Evolutionary conservation across 1,140 invertebrate genomes (phyloP).

Genomic region (Aphidius ervi): DNA sequence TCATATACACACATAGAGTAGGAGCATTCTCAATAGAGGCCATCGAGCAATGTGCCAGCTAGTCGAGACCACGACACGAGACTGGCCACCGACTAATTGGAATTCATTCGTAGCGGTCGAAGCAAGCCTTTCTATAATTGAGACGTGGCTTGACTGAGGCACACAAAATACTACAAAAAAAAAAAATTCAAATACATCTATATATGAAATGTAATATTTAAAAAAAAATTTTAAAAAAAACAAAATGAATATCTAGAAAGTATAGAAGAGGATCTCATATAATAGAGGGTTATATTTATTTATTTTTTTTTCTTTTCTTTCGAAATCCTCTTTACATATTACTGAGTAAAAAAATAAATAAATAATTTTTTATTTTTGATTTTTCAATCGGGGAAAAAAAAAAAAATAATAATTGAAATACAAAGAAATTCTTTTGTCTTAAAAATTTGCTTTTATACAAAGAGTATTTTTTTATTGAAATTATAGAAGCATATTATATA

Average conservation of each 20-base stretch:
- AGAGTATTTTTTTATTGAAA: no score
- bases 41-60: conserved; percentile 9
- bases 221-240: not conserved
- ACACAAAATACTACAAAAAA: conserved; percentile 33
- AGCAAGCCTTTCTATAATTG: conserved; percentile 55
- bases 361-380: no score
- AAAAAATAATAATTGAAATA: no score
- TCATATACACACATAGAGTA: conserved; percentile 40
- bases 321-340: no score
- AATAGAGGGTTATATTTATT: not conserved
- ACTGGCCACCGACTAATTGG: conserved; percentile 51
- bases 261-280: conserved; percentile 2
- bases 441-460: no score
- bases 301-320: no score
- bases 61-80: conserved; percentile 40
- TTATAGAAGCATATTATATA: no score
- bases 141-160: conserved; percentile 45
- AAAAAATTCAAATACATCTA: no score
- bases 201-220: no score
- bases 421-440: no score
- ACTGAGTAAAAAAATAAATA: no score
- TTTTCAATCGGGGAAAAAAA: no score
- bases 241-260: not conserved
- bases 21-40: conserved; percentile 8
- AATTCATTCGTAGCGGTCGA: conserved; percentile 54